Evolutionary conservation across 2,888 invertebrate species (phyloP).

Genomic region (Allolobophora icterica): DNA sequence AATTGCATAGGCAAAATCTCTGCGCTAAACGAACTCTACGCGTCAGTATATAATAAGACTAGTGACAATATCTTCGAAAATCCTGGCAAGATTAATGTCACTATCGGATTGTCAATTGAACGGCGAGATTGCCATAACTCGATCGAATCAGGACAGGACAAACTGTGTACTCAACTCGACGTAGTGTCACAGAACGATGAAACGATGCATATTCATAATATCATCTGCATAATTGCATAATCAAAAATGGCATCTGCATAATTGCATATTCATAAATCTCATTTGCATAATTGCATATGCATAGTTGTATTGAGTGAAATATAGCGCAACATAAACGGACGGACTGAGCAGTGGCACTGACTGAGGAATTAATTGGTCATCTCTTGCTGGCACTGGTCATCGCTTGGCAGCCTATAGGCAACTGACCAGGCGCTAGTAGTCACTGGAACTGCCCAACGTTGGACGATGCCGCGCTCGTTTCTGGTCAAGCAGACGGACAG

Average conservation of each 20-base stretch:
- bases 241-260: background rate
- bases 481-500: constrained; percentile 24
- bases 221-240: background rate
- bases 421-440: background rate
- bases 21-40: no score
- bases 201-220: no score
- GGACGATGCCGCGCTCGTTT: constrained; percentile 19
- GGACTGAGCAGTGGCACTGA: background rate
- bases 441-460: background rate
- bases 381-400: background rate
- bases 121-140: no score
- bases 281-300: background rate
- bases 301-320: background rate
- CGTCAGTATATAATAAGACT: no score
- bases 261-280: background rate
- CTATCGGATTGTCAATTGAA: no score
- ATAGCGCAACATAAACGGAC: background rate
- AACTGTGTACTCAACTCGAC: no score
- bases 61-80: no score
- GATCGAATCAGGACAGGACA: no score
- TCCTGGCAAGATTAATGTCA: no score
- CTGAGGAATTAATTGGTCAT: background rate
- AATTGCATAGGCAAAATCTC: no score
- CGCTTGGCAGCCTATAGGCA: background rate
- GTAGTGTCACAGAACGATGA: no score